Evolutionary conservation across 1,140 invertebrate species (phyloP), one percentile per base, ranked within the genome.

Genomic region (Ceratitis capitata): DNA sequence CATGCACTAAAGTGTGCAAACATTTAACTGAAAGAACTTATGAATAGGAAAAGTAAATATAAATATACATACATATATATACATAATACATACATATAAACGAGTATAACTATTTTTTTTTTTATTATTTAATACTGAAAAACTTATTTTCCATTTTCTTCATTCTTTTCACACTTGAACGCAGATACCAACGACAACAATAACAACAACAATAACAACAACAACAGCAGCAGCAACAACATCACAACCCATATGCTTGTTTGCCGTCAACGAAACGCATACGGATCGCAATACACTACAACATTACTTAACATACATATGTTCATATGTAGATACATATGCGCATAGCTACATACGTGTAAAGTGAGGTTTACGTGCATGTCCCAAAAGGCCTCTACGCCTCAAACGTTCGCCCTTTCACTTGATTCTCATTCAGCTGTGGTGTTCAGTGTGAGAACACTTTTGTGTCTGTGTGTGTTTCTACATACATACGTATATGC

Each of bases 1-100:
- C 69, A 78, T 42, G 16, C n/a, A n/a, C n/a, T 78, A 78, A 45
- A 78, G 39, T 78, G 69, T 47, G 69, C 69, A 47, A 45, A 45
- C n/a, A 12, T 78, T 47, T 39, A 42, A 42, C 32, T 35, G 23
- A 78, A 74, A 42, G n/a, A 39, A 47, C 12, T 26, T n/a, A n/a
- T n/a, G n/a, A n/a, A n/a, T n/a, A n/a, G n/a, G n/a, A n/a, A n/a
- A n/a, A n/a, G n/a, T n/a, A n/a, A n/a, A n/a, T n/a, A n/a, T n/a
- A n/a, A n/a, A n/a, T n/a, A n/a, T n/a, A n/a, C n/a, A n/a, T n/a
- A n/a, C n/a, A n/a, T n/a, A n/a, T n/a, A n/a, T n/a, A n/a, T n/a
- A n/a, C n/a, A n/a, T n/a, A n/a, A n/a, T n/a, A n/a, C n/a, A n/a
- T n/a, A n/a, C n/a, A n/a, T n/a, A n/a, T n/a, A n/a, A n/a, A n/a